Evolutionary conservation across 2,888 invertebrate species (phyloP).

Genomic region (Laothoe populi): DNA sequence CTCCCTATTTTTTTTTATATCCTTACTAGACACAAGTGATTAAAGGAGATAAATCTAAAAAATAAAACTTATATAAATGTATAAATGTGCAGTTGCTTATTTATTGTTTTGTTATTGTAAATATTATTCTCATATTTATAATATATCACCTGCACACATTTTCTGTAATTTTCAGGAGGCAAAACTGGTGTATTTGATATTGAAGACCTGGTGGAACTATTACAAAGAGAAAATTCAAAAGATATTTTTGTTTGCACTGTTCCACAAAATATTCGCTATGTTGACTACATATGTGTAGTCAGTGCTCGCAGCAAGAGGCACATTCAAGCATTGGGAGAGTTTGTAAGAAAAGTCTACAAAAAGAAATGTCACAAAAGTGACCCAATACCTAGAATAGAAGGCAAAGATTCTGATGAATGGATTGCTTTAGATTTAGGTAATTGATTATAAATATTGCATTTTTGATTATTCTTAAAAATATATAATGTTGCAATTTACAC

Average conservation of each 20-base stretch:
- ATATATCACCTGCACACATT: too few relatives aligned
- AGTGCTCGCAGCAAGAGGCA: constrained; percentile 90
- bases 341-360: constrained; percentile 91
- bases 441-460: constrained; percentile 24
- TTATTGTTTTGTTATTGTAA: too few relatives aligned
- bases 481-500: too few relatives aligned
- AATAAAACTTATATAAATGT: too few relatives aligned
- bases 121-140: too few relatives aligned
- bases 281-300: constrained; percentile 93
- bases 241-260: constrained; percentile 93
- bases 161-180: constrained; percentile 91
- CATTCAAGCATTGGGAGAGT: constrained; percentile 89
- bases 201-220: constrained; percentile 91
- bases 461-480: too few relatives aligned
- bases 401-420: constrained; percentile 91
- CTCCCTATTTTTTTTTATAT: too few relatives aligned
- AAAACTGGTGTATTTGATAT: constrained; percentile 93
- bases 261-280: constrained; percentile 90
- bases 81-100: too few relatives aligned
- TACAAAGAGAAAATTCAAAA: constrained; percentile 90
- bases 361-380: constrained; percentile 87
- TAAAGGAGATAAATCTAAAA: too few relatives aligned
- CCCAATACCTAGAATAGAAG: constrained; percentile 90
- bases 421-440: constrained; percentile 95
- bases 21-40: too few relatives aligned